Conservation (phyloP, 1,140 invertebrate genomes). For the Drosophila tsacasi region DNA sequence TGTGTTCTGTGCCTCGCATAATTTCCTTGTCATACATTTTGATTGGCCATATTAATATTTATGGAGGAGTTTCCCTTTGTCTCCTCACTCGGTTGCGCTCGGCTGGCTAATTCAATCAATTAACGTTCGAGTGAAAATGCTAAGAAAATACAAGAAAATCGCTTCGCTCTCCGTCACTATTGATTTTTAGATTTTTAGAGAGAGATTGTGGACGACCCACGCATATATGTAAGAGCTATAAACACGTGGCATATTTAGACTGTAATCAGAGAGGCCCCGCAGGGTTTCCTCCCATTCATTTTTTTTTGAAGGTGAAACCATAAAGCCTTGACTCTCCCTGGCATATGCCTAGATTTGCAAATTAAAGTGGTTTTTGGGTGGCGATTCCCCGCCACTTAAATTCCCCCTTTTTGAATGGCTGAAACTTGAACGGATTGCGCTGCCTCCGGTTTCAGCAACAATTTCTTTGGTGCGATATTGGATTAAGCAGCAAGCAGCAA, state of each 20-base stretch:
- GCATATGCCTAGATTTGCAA: conserved; percentile 69
- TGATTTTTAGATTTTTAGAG: conserved; percentile 62
- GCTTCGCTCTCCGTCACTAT: conserved; percentile 46
- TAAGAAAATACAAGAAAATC: conserved; percentile 28
- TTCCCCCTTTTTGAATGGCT: conserved; percentile 26
- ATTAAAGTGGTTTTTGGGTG: conserved; percentile 42
- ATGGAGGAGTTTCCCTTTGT: conserved; percentile 52
- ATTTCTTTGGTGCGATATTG: conserved; percentile 40
- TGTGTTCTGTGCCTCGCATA: conserved; percentile 55
- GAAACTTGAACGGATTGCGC: conserved; percentile 40
- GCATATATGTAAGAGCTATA: conserved; percentile 7
- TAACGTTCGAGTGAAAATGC: conserved; percentile 41
- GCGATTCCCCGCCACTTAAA: conserved; percentile 23
- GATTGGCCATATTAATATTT: conserved; percentile 74
- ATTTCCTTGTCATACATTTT: conserved; percentile 79
- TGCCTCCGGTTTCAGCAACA: conserved; percentile 33
- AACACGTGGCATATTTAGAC: conserved; percentile 49
- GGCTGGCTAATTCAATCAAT: conserved; percentile 68
- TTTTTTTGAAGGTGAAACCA: conserved; percentile 59
- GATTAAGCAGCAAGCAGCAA: conserved; percentile 12
- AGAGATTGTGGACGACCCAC: not conserved
- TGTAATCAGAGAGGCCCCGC: conserved; percentile 65
- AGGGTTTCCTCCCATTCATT: conserved; percentile 39
- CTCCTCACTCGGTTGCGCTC: conserved; percentile 29
- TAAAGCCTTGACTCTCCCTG: conserved; percentile 44